Conservation (phyloP, 2,797 vertebrate species). For the Cuculus canorus region DNA sequence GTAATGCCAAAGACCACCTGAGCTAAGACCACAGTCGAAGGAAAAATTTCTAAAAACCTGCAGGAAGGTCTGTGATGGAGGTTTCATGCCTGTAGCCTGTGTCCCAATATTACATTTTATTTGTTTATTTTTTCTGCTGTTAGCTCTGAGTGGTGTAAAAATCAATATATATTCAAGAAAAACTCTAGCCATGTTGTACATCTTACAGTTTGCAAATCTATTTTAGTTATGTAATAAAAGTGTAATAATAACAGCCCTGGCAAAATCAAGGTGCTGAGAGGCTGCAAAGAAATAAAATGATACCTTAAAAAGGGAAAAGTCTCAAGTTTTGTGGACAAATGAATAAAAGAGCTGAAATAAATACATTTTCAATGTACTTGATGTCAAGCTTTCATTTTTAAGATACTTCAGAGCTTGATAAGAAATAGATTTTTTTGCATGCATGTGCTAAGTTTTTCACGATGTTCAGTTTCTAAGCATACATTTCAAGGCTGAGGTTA, state of each 20-base stretch:
- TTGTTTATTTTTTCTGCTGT: not conserved
- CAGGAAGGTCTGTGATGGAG: not conserved
- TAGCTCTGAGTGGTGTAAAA: not conserved
- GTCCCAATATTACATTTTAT: not conserved
- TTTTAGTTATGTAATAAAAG: not conserved
- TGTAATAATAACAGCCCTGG: not conserved
- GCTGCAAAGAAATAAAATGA: not conserved
- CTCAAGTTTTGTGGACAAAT: not conserved
- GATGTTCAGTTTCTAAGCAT: not conserved
- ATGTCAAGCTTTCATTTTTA: slow-evolving; percentile 1
- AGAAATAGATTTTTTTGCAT: not conserved
- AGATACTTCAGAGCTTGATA: not conserved
- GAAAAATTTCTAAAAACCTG: not conserved
- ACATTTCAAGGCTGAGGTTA: not conserved
- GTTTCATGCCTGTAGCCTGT: not conserved
- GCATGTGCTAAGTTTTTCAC: not conserved
- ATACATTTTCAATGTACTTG: not conserved
- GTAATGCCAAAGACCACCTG: not conserved
- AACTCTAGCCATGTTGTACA: not conserved
- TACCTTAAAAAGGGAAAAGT: not conserved
- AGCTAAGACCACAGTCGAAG: not conserved
- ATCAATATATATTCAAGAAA: not conserved
- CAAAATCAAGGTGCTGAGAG: not conserved
- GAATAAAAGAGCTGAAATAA: not conserved
- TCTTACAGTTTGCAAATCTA: not conserved